Evolutionary conservation across 2,888 invertebrate genomes (phyloP), one percentile per base, ranked within the genome.

Genomic region (Chrysolina haemoptera): DNA sequence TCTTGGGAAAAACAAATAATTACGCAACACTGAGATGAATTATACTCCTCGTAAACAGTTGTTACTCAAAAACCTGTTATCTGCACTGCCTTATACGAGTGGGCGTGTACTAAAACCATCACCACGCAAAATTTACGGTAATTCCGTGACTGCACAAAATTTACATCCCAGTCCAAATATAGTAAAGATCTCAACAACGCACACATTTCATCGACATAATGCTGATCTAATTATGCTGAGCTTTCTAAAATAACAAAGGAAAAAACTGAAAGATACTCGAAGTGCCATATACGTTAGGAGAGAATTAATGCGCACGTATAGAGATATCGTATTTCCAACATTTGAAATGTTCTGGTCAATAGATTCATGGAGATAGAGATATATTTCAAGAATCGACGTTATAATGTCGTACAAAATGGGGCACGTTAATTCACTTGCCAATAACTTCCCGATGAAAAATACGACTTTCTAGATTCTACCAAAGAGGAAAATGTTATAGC

Each of bases 201-300:
- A 75, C 68, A 66, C 41, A 50, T 62, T 76, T 78, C 76, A 75
- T 78, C 78, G 79, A 77, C 80, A 76, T 76, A 75, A 78, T 80
- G 81, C 82, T 83, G 82, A 77, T 83, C 83, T 84, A 84, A 84
- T 84, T 84, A 83, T 81, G 80, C 78, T 74, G 77, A 82, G 79
- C 84, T 84, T 84, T 84, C 84, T 83, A 83, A 81, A 81, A 74
- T 70, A 82, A 74, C 69, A 78, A 81, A 80, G 78, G 77, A 79
- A 83, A 59, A 59, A 22, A 59, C 35, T 3, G 27, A 27, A 27
- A 59, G 59, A 59, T 59, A 53, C 53, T 20, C 68, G 48, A 70
- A 75, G 76, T 68, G 75, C 79, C 78, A 74, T 79, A 80, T 76
- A 81, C 73, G 79, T 20, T 53, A 53, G 67, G 55, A 53, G 16